phyloP scores from a whole-genome alignment of 1,140 invertebrate genomes.

The Drosophila murphyi region DNA sequence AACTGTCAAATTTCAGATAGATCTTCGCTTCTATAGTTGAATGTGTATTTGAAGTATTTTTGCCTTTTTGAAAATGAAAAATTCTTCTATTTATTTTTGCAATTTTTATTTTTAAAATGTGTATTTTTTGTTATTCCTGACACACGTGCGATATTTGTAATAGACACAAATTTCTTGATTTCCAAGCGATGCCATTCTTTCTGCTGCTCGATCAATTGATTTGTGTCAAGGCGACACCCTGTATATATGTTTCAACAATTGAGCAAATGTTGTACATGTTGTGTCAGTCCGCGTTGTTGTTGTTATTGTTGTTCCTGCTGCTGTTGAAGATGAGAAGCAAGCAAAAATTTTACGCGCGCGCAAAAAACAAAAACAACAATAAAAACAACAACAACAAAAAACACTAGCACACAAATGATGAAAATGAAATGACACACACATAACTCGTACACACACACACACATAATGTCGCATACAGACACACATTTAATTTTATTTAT shows the following conservation, averaged over 20 bases:
- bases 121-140: no score
- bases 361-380: conserved; percentile 15
- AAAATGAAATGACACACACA: conserved; percentile 73
- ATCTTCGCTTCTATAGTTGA: no score
- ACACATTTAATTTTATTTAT: conserved; percentile 48
- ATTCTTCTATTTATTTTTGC: no score
- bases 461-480: conserved; percentile 29
- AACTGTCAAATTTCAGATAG: no score
- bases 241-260: conserved; percentile 56
- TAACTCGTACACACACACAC: conserved; percentile 13
- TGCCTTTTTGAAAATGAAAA: no score
- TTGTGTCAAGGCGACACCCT: conserved; percentile 45
- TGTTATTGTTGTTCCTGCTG: conserved; percentile 32
- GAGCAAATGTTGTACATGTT: conserved; percentile 67
- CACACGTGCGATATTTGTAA: no score
- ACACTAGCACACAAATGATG: conserved; percentile 42
- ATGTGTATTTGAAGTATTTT: no score
- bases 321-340: conserved; percentile 65
- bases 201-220: not conserved
- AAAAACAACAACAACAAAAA: no score
- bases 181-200: no score
- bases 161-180: no score
- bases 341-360: conserved; percentile 59
- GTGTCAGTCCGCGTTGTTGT: conserved; percentile 39
- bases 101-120: no score